phyloP scores from a whole-genome alignment of 2,797 vertebrate genomes.

The Melanotaenia parkinsoni region DNA sequence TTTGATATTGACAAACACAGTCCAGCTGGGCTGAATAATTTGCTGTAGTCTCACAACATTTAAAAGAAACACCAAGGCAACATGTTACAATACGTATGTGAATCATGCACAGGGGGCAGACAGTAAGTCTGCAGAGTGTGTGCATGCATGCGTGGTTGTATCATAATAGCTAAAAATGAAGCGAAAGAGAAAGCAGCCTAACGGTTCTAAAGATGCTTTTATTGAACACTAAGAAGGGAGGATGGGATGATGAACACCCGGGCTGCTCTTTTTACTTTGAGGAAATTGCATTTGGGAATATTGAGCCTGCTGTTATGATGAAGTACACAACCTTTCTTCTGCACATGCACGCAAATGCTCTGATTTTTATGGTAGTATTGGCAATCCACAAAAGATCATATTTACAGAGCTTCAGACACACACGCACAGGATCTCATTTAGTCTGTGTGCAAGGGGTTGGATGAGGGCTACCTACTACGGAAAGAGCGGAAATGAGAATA shows the following conservation, averaged over 20 bases:
- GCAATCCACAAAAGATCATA: slow-evolving; percentile 55
- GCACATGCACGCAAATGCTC: slow-evolving; percentile 13
- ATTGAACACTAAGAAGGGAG: slow-evolving; percentile 64
- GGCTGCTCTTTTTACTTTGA: slow-evolving; percentile 66
- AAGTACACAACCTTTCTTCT: slow-evolving; percentile 58
- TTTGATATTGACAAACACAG: slow-evolving; percentile 41
- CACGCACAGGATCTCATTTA: slow-evolving; percentile 60
- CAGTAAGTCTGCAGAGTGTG: slow-evolving; percentile 24
- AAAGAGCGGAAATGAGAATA: slow-evolving; percentile 70
- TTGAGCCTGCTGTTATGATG: slow-evolving; percentile 70
- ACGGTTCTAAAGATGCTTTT: slow-evolving; percentile 64
- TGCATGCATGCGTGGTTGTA: background rate
- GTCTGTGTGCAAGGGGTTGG: slow-evolving; percentile 42
- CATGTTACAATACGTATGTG: slow-evolving; percentile 48
- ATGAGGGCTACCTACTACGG: slow-evolving; percentile 55
- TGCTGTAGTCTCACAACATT: slow-evolving; percentile 46
- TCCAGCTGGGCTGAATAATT: slow-evolving; percentile 37
- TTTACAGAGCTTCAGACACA: slow-evolving; percentile 34
- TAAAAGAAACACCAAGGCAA: slow-evolving; percentile 48
- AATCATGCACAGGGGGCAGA: slow-evolving; percentile 50
- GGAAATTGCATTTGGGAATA: slow-evolving; percentile 80
- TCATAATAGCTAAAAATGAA: slow-evolving; percentile 43
- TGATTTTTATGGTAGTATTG: slow-evolving; percentile 37
- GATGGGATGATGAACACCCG: slow-evolving; percentile 71
- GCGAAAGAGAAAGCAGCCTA: slow-evolving; percentile 31